Base-by-base conservation (phyloP, 2,888 invertebrate genomes). In the Agrotis puta region DNA sequence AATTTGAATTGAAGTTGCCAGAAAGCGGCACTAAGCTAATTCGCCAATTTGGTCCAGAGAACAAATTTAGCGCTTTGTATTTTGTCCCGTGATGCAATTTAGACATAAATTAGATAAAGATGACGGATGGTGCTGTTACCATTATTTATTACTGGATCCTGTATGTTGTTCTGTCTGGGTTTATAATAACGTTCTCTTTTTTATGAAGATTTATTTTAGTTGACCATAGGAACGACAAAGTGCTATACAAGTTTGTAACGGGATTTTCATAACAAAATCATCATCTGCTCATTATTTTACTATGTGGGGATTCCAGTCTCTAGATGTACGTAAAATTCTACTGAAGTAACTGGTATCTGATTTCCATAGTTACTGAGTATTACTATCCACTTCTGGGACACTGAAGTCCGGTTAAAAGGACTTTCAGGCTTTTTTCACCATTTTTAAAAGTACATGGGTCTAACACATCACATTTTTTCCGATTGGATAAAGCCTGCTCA, bases 61-160 rank as follows among this genome's bases (percentile, higher is more conserved):
- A 18, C 39, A 77, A 74, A 63, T 66, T 77, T 79, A 50, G 24
- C 22, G 13, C 39, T 50, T 24, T 62, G 62, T 50, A 2, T 50
- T 43, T 43, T 58, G 51, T 79, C 39, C 45, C 50, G 45, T 18
- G 22, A 63, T 79, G 58, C 61, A 65, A 79, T 79, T 79, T 45
- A 74, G 24, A 13, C 27, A 22, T 6, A 78, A 78, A 75, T 71
- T 78, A 45, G 43, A 78, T 75, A 53, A 63, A 56, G 43, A 54
- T 53, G 72, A 78, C 18, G 48, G 13, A 71, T 53, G 58, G 20
- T n/a, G 64, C 2, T 63, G 18, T 63, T 78, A 62, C 18, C 16
- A 64, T 67, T 79, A 79, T 74, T 67, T 77, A 77, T 18, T 63
- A 27, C 63, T 43, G 18, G 39, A 43, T 50, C 48, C 11, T 63